Conservation (phyloP, 2,797 vertebrate genomes). For the Novumbra hubbsi region DNA sequence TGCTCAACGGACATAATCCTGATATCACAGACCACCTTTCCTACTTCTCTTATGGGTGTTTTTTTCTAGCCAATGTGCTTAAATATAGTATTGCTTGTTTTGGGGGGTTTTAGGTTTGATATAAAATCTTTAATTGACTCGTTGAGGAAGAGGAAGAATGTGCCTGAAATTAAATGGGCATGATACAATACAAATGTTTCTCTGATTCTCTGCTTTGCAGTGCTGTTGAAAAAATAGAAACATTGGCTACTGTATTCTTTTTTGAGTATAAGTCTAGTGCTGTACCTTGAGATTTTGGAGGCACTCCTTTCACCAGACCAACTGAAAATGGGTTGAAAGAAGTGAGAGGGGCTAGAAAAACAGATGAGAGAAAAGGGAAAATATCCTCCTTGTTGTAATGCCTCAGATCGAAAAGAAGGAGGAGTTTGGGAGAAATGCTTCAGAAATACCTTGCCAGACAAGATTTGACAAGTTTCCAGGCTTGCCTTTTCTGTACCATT, state of each 20-base stretch:
- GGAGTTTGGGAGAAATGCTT: neutral
- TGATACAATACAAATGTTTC: neutral
- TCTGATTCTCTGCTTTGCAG: neutral
- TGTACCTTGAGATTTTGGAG: conserved; percentile 12
- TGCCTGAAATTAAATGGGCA: neutral
- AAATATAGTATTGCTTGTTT: too few relatives aligned
- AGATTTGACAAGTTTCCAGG: conserved; percentile 17
- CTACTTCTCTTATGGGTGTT: too few relatives aligned
- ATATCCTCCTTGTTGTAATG: neutral
- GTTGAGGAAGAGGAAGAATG: neutral
- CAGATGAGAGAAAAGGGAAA: neutral
- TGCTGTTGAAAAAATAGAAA: neutral
- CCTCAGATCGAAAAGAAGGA: neutral
- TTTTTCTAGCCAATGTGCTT: too few relatives aligned
- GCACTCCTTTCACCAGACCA: conserved; percentile 11
- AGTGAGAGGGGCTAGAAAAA: too few relatives aligned
- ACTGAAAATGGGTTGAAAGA: too few relatives aligned
- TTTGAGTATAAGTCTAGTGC: conserved; percentile 17
- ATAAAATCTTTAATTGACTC: too few relatives aligned
- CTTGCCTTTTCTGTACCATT: neutral
- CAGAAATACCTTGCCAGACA: conserved; percentile 8
- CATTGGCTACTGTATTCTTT: conserved; percentile 16
- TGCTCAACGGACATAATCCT: too few relatives aligned
- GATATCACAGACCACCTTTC: too few relatives aligned
- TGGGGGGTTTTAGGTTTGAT: too few relatives aligned